These are phyloP conservation scores for Cervus canadensis DNA, from an alignment of 2,113 vertebrate species.

Conservation along the genomic window DNA sequence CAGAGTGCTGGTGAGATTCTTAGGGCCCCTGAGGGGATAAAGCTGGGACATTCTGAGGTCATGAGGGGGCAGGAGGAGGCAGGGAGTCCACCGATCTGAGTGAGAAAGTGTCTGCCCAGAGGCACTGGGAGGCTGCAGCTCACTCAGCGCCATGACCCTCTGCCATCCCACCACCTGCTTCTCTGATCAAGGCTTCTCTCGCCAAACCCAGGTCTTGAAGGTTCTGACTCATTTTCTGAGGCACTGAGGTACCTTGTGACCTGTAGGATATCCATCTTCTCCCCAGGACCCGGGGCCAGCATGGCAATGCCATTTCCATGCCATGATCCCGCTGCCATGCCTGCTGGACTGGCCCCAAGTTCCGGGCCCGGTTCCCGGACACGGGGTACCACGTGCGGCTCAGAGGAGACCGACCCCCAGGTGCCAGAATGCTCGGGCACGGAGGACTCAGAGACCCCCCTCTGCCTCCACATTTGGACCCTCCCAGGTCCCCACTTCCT, in stretches of 20 bases:
- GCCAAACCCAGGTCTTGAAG: no score
- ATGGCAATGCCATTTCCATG: neutral
- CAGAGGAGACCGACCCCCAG: rapidly evolving
- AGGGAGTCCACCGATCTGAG: no score
- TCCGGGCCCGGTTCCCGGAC: neutral
- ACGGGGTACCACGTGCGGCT: neutral
- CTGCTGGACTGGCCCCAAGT: no score
- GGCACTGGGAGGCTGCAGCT: neutral
- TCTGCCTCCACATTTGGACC: neutral
- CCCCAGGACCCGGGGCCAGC: neutral
- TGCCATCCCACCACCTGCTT: neutral
- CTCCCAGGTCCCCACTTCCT: neutral
- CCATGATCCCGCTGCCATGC: neutral
- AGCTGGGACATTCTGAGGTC: neutral
- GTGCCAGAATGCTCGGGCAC: neutral
- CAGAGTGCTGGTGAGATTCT: neutral
- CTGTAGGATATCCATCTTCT: neutral
- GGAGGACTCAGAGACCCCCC: neutral
- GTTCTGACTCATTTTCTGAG: neutral
- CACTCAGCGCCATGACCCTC: neutral
- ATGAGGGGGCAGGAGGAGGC: neutral
- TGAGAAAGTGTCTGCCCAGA: neutral
- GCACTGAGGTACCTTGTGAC: neutral
- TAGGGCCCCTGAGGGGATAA: neutral
- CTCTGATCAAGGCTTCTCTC: neutral